These are phyloP conservation scores for Hemitrygon akajei DNA, from an alignment of 2,797 vertebrate species.

Conservation along the genomic window DNA sequence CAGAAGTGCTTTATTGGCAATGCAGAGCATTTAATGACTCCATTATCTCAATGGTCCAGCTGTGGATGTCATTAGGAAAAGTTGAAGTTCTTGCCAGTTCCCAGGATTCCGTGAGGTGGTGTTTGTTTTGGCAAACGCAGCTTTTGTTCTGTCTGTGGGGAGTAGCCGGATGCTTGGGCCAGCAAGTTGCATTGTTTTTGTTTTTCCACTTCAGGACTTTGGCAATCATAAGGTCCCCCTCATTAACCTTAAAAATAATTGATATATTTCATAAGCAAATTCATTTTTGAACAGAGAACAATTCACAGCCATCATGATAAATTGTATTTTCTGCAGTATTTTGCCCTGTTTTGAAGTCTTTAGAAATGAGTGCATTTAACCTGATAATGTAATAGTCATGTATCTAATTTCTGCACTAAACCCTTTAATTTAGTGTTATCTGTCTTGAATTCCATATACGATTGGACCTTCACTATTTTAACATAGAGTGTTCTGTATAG, in stretches of 20 bases:
- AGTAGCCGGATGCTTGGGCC: constrained; percentile 5
- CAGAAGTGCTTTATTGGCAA: constrained; percentile 22
- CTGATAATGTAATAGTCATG: background rate
- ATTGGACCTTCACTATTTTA: background rate
- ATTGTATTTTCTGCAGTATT: background rate
- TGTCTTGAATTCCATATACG: background rate
- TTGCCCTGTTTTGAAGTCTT: background rate
- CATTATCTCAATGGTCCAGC: constrained; percentile 34
- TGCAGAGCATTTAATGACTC: constrained; percentile 30
- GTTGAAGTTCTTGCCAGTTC: constrained; percentile 32
- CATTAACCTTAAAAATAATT: constrained; percentile 18
- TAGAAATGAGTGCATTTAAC: background rate
- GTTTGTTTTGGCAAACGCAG: constrained; percentile 15
- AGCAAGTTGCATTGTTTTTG: constrained; percentile 18
- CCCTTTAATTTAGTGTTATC: background rate
- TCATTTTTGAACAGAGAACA: background rate
- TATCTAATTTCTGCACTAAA: background rate
- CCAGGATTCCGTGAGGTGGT: constrained; percentile 20
- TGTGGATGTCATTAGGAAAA: constrained; percentile 35
- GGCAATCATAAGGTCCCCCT: background rate
- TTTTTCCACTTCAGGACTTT: constrained; percentile 3
- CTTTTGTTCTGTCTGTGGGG: constrained; percentile 32
- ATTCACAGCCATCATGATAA: background rate
- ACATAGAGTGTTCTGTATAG: background rate
- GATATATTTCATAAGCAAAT: background rate